Conservation (phyloP, 2,797 vertebrate species). For the Picus viridis region DNA sequence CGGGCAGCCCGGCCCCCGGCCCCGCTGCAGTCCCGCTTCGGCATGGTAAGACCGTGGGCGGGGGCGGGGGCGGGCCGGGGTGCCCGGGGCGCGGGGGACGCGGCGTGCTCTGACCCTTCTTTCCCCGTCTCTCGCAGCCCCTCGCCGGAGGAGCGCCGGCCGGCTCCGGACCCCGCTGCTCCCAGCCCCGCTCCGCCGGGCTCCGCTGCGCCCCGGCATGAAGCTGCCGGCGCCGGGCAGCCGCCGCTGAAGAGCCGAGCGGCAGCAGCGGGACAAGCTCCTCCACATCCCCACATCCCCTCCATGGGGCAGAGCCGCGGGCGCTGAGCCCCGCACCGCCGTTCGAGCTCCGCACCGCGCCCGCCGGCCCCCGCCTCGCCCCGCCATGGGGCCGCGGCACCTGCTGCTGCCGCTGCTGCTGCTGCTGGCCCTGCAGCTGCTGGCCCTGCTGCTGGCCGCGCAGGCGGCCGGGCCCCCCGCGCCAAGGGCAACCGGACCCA, state of each 20-base stretch:
- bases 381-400: constrained; percentile 75
- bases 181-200: constrained; percentile 22
- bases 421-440: constrained; percentile 67
- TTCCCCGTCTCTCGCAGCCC: constrained; percentile 37
- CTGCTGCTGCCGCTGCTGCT: constrained; percentile 67
- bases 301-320: constrained; percentile 56
- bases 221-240: constrained; percentile 11
- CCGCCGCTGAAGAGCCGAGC: constrained; percentile 22
- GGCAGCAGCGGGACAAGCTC: not conserved
- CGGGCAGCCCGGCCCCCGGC: constrained; percentile 27
- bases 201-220: constrained; percentile 42
- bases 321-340: constrained; percentile 32
- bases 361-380: not conserved
- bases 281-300: not conserved
- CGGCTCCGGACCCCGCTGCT: constrained; percentile 1
- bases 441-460: constrained; percentile 68
- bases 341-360: not conserved
- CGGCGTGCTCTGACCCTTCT: constrained; percentile 1
- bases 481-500: constrained; percentile 74
- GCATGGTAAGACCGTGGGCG: constrained; percentile 59
- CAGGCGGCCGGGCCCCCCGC: constrained; percentile 70
- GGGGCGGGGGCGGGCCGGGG: not conserved
- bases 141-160: constrained; percentile 9
- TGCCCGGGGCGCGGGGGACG: not conserved
- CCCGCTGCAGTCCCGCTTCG: constrained; percentile 55